Percentiles rank a stretch among this genome's conserved stretches.
These are phyloP conservation scores for Numenius phaeopus DNA, from an alignment of 2,797 vertebrate genomes.

Conservation along the genomic window DNA sequence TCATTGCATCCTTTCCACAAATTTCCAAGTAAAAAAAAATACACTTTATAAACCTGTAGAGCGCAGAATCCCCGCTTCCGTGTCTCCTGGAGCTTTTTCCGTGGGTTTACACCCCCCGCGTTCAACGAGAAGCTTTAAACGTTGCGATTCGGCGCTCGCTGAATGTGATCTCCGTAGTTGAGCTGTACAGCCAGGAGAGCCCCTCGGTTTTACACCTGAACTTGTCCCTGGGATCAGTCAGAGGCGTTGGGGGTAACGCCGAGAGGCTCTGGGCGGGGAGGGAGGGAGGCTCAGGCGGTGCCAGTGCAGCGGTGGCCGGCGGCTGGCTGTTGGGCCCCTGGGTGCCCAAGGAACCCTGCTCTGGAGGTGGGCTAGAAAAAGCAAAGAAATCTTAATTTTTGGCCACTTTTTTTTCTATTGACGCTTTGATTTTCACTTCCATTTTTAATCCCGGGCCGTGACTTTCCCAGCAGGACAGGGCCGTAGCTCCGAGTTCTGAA, in stretches of 20 bases:
- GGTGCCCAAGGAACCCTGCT: neutral
- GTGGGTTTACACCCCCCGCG: neutral
- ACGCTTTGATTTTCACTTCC: neutral
- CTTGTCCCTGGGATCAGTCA: conserved; percentile 38
- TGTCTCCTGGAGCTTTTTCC: neutral
- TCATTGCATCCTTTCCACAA: conserved; percentile 12
- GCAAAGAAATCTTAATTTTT: neutral
- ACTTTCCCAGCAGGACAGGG: neutral
- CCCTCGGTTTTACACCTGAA: conserved; percentile 11
- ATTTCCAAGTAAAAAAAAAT: conserved; percentile 4
- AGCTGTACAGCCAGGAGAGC: neutral
- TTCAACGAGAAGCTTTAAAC: conserved; percentile 13
- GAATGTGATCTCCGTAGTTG: neutral
- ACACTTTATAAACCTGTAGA: neutral
- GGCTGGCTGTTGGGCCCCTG: too few relatives aligned
- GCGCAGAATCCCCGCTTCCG: neutral
- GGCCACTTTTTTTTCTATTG: neutral
- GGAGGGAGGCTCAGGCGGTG: neutral
- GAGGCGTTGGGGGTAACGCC: conserved; percentile 6
- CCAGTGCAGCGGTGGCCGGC: neutral
- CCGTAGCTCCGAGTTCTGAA: too few relatives aligned
- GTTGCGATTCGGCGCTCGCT: conserved; percentile 53
- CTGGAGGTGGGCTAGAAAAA: neutral
- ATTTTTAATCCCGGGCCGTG: neutral
- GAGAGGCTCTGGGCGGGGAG: conserved; percentile 38